Base-by-base conservation (phyloP, 2,888 invertebrate genomes). In the Anarsia innoxiella region DNA sequence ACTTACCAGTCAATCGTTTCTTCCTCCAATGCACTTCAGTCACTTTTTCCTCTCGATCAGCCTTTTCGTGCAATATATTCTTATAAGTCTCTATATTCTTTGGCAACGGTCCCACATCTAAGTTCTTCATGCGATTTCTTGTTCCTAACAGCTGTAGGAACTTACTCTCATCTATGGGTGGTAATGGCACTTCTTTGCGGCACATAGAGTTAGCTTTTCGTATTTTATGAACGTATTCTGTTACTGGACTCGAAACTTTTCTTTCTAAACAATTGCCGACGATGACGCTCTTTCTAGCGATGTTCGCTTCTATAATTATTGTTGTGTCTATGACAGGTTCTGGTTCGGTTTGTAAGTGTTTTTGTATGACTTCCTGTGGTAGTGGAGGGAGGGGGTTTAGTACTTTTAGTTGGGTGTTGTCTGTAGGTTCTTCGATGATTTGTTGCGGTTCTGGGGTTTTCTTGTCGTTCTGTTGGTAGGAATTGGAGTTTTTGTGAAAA, bases 161-260 rank as follows among this genome's bases (percentile, higher is more conserved):
- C 52, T 82, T 83, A 42, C 63, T 65, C 48, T 69, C 65, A 36
- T 82, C 74, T 34, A 84, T 79, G 1, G 83, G 83, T 1, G 84
- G 83, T 23, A 84, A 45, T 0, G 69, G 58, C 2, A 72, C 56
- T 19, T 64, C 61, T 39, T 60, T 64, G 14, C 58, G 51, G n/a
- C 56, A 53, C 47, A 67, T 65, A 0, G 66, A 61, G 38, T 75
- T 73, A 0, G 83, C 82, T 38, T 76, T 75, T 10, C 79, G 63
- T 40, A 85, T 84, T 45, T 85, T 85, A 42, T 85, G 86, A 0
- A 85, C 79, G 39, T 80, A 82, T 23, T 72, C 70, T 16, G 70
- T 41, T 26, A 62, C 25, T 14, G 60, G 55, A 32, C 58, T 64
- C 0, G 59, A 33, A 9, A 57, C 57, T 26, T 68, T 69, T 13